Evolutionary conservation across 2,113 vertebrate species (phyloP).

Genomic region (Ophthalmolycus amberensis): DNA sequence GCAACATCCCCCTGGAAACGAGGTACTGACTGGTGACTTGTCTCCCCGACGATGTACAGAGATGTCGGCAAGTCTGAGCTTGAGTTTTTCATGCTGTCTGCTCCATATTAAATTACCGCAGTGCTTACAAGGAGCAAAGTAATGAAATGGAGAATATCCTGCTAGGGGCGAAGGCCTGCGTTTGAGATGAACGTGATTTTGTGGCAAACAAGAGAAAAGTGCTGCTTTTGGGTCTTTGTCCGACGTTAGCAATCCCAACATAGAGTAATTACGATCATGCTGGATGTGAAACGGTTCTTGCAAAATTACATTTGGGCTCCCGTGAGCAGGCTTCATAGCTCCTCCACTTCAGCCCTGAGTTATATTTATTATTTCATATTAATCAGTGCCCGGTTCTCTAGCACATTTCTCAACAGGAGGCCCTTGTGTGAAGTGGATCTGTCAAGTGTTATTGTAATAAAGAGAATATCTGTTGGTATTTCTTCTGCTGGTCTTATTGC

Average conservation of each 20-base stretch:
- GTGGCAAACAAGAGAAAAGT: conserved; percentile 80
- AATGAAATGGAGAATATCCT: conserved; percentile 53
- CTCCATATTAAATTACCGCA: conserved; percentile 52
- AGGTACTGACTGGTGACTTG: conserved; percentile 82
- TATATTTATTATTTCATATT: conserved; percentile 78
- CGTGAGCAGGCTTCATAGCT: conserved; percentile 42
- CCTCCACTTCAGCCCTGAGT: conserved; percentile 48
- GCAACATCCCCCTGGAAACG: conserved; percentile 98
- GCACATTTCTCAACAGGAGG: conserved; percentile 66
- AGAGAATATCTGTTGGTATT: conserved; percentile 67
- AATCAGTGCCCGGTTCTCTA: conserved; percentile 71
- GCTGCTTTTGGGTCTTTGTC: conserved; percentile 53
- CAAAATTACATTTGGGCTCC: conserved; percentile 60
- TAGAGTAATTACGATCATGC: conserved; percentile 71
- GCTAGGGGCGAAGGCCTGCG: conserved; percentile 57
- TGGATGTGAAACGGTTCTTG: conserved; percentile 48
- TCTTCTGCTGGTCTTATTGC: conserved; percentile 53
- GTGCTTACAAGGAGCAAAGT: conserved; percentile 52
- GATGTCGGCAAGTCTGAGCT: conserved; percentile 35
- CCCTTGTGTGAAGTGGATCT: conserved; percentile 74
- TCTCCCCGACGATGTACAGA: conserved; percentile 4
- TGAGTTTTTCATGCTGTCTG: conserved; percentile 49
- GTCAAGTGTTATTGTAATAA: conserved; percentile 73
- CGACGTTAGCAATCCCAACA: conserved; percentile 42
- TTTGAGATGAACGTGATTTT: conserved; percentile 72